These are phyloP conservation scores for Sphenopsis melanotis DNA, from an alignment of 2,797 vertebrate species.

Conservation along the genomic window DNA sequence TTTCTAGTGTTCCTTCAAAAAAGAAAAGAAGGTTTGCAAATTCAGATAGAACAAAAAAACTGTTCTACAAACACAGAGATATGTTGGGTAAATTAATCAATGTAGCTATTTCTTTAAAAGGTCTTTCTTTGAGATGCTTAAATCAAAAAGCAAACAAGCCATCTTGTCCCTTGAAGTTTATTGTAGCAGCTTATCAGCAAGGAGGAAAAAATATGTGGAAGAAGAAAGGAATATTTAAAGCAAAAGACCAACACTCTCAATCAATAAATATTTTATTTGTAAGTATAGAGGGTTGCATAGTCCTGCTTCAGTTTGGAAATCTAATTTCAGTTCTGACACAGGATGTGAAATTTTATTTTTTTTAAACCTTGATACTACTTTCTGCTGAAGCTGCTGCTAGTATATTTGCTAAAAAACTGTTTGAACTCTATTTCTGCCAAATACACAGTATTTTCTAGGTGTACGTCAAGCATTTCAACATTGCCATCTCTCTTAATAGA, in stretches of 20 bases:
- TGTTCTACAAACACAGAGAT: conserved; percentile 1
- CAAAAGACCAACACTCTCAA: neutral
- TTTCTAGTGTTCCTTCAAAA: conserved; percentile 17
- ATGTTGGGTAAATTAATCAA: conserved; percentile 45
- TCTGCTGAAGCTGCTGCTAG: neutral
- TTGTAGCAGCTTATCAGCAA: neutral
- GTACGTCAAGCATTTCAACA: neutral
- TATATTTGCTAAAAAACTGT: neutral
- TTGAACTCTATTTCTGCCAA: neutral
- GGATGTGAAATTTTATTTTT: neutral
- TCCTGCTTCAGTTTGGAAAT: neutral
- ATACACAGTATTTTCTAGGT: neutral
- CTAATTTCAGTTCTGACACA: neutral
- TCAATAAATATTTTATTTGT: neutral
- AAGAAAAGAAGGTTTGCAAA: conserved; percentile 11
- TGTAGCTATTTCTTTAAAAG: conserved; percentile 26
- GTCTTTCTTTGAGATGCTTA: conserved; percentile 25
- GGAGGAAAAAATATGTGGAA: neutral
- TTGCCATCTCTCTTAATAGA: neutral
- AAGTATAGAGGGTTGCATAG: neutral
- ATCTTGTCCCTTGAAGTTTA: neutral
- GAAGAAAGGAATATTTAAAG: neutral
- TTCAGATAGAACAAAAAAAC: conserved; percentile 31
- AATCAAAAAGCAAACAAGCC: conserved; percentile 50
- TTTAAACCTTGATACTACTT: neutral